Evolutionary conservation across 2,113 vertebrate genomes (phyloP).

Genomic region (Poeciliopsis occidentalis): DNA sequence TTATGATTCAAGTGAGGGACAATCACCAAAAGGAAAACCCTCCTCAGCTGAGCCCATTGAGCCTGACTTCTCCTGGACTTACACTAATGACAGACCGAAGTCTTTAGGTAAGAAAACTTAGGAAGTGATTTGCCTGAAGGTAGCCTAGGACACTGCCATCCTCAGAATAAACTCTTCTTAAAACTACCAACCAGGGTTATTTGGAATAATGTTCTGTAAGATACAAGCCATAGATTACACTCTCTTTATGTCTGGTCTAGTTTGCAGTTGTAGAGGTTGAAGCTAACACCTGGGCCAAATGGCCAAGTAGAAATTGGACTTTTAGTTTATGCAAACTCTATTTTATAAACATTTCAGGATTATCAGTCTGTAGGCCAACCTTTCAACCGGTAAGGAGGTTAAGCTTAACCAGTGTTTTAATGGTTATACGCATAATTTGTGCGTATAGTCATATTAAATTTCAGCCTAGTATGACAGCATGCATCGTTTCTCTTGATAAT

Average conservation of each 20-base stretch:
- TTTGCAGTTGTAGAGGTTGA: no score
- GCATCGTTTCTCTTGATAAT: slow-evolving; percentile 17
- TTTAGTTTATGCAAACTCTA: neutral
- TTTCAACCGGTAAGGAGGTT: neutral
- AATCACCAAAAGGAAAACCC: slow-evolving; percentile 78
- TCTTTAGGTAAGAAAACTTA: slow-evolving; percentile 83
- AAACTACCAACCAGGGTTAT: no score
- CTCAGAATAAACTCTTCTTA: neutral
- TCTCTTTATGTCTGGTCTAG: no score
- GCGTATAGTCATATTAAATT: neutral
- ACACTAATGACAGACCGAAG: slow-evolving; percentile 84
- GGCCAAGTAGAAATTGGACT: no score
- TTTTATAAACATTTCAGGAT: no score
- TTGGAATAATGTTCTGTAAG: no score
- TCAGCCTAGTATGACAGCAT: neutral
- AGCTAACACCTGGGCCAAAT: no score
- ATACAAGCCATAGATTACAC: no score
- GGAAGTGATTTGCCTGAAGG: neutral
- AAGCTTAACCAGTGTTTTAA: neutral
- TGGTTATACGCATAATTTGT: neutral
- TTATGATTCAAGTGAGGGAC: slow-evolving; percentile 82
- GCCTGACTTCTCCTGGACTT: slow-evolving; percentile 69
- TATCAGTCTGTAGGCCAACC: neutral
- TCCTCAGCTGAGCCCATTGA: slow-evolving; percentile 79
- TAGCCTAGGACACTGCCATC: neutral